Base-by-base conservation (phyloP, 2,888 invertebrate species). In the Acronicta aceris region DNA sequence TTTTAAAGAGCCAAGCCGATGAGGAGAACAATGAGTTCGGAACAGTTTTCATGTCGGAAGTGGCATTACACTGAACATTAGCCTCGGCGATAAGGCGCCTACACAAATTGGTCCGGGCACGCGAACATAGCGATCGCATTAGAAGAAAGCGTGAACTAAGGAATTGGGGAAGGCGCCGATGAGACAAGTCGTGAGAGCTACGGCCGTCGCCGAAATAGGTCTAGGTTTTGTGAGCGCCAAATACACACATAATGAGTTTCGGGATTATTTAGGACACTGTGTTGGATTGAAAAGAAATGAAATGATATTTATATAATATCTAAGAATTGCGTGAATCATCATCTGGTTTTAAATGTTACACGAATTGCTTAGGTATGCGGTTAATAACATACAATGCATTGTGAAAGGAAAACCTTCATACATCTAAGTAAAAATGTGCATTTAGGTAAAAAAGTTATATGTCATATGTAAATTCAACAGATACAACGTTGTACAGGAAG, bases 31-130 rank as follows among this genome's bases (percentile, higher is more conserved):
- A 90, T 87, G 85, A 86, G 85, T 85, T 86, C 78, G 69, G 86
- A 90, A 85, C 87, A 87, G 91, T 90, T 91, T 91, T 90, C 90
- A 89, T 92, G 93, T 92, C 93, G 93, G 93, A 93, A 93, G 89
- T 87, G 81, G 89, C 83, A 91, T 93, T 92, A 93, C 91, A 90
- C 87, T 89, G 88, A 90, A 90, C 92, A 93, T 93, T 93, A 93
- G 91, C 89, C 81, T 78, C 76, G 59, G 79, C 91, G 93, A 94
- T 93, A 94, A 93, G 92, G 89, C 88, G 87, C 83, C 87, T 80
- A 85, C 92, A 86, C 89, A 91, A 93, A 94, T 93, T 91, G 91
- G 85, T 79, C 79, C 61, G 76, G 78, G 81, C 93, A 94, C 93
- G 93, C 94, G 81, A 93, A 76, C 83, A 57, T 77, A 71, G 78